Conservation (phyloP, 2,113 vertebrate species). For the Actinemys pallida region DNA sequence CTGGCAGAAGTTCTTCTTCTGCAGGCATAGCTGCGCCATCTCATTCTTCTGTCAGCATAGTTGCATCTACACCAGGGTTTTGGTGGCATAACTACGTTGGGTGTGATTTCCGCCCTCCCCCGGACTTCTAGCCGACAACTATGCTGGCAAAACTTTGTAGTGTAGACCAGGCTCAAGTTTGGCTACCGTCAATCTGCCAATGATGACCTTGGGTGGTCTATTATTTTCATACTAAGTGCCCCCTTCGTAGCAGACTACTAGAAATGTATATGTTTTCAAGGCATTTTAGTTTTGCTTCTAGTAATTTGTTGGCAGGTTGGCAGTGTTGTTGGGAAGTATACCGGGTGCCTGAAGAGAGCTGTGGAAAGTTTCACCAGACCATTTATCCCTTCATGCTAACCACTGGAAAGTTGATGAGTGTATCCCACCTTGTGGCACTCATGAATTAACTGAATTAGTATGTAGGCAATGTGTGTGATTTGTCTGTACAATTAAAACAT, state of each 20-base stretch:
- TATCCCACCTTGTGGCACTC: background rate
- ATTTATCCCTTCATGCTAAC: background rate
- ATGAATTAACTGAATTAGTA: background rate
- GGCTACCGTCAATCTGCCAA: no score
- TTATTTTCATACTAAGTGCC: background rate
- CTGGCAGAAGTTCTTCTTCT: no score
- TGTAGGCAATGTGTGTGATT: background rate
- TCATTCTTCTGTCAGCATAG: no score
- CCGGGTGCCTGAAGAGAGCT: background rate
- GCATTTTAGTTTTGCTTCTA: no score
- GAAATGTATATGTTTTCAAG: background rate
- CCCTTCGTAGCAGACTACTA: background rate
- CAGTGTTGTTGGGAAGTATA: background rate
- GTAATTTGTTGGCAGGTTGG: background rate
- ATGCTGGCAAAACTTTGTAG: background rate
- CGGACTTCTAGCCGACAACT: background rate
- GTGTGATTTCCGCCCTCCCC: background rate
- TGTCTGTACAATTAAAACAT: background rate
- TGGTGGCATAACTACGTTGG: background rate
- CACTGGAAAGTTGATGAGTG: background rate
- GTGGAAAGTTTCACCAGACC: background rate
- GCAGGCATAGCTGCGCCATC: no score
- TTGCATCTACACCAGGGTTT: background rate
- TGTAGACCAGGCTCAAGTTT: background rate
- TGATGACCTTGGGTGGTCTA: background rate